phyloP scores from a whole-genome alignment of 2,888 invertebrate species.

The Escarpia spicata region DNA sequence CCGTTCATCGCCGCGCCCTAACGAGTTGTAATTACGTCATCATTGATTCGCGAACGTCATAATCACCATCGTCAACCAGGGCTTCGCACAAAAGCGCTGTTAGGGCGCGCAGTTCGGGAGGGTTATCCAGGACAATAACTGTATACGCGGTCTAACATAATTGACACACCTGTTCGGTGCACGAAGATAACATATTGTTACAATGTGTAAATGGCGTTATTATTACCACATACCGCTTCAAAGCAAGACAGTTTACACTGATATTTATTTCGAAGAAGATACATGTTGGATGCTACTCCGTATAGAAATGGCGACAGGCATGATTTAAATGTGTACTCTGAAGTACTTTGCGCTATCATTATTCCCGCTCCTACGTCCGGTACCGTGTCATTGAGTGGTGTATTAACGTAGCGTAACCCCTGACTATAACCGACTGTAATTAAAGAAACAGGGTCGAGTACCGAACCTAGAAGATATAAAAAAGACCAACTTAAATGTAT shows the following conservation, averaged over 20 bases:
- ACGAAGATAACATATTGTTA: background rate
- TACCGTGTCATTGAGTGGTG: background rate
- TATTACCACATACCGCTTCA: background rate
- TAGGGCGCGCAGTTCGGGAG: background rate
- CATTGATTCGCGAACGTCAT: background rate
- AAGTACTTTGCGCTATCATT: background rate
- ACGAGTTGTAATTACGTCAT: slow-evolving; percentile 11
- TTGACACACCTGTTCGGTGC: background rate
- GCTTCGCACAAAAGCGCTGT: background rate
- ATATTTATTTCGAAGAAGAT: slow-evolving; percentile 13
- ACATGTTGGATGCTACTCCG: background rate
- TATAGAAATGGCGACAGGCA: background rate
- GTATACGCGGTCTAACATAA: background rate
- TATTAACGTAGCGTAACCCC: too few species aligned
- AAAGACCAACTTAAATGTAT: too few species aligned
- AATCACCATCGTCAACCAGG: background rate
- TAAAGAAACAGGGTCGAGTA: too few species aligned
- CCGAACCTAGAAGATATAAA: too few species aligned
- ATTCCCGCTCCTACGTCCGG: background rate
- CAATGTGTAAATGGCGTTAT: background rate
- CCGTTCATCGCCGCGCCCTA: background rate
- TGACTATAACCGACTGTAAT: too few species aligned
- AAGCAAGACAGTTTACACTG: background rate
- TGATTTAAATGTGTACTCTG: background rate
- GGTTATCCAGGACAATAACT: background rate